These are phyloP conservation scores for Fragum sueziense DNA, from an alignment of 2,888 invertebrate species.

Conservation along the genomic window DNA sequence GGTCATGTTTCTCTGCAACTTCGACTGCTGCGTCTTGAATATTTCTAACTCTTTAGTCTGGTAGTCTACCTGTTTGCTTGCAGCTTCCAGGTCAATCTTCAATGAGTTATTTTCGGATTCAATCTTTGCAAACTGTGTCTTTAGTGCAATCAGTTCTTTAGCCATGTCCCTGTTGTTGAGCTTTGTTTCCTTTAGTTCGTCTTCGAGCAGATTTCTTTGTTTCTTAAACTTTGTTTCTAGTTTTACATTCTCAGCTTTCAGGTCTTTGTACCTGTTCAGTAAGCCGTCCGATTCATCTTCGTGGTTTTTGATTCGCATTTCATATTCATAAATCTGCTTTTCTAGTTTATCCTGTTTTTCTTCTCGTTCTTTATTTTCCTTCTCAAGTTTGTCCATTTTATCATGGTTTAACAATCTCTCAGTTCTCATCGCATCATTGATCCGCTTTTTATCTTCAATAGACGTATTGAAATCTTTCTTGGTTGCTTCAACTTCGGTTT, in stretches of 20 bases:
- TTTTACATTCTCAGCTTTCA: constrained; percentile 56
- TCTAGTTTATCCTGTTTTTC: constrained; percentile 42
- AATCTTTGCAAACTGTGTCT: constrained; percentile 43
- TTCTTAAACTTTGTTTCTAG: constrained; percentile 56
- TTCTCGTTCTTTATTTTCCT: constrained; percentile 43
- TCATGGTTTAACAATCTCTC: constrained; percentile 49
- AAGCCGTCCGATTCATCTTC: constrained; percentile 49
- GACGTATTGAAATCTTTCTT: constrained; percentile 39
- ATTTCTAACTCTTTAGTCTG: constrained; percentile 54
- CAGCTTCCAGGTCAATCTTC: constrained; percentile 47
- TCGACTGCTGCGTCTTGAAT: constrained; percentile 37
- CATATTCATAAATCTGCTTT: constrained; percentile 43
- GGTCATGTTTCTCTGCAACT: constrained; percentile 39
- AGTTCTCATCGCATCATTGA: constrained; percentile 50
- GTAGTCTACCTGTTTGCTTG: constrained; percentile 50
- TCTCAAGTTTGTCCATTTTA: constrained; percentile 39
- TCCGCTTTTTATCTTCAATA: constrained; percentile 47
- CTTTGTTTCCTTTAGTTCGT: constrained; percentile 48
- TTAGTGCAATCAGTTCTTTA: constrained; percentile 51
- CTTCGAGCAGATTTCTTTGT: constrained; percentile 52
- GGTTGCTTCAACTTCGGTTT: constrained; percentile 30
- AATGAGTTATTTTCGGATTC: constrained; percentile 43
- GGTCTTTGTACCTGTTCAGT: constrained; percentile 51
- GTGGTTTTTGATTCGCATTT: constrained; percentile 45
- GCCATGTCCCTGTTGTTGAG: constrained; percentile 51